Evolutionary conservation across 2,797 vertebrate species (phyloP).

Genomic region (Xiphorhynchus erythropygius): DNA sequence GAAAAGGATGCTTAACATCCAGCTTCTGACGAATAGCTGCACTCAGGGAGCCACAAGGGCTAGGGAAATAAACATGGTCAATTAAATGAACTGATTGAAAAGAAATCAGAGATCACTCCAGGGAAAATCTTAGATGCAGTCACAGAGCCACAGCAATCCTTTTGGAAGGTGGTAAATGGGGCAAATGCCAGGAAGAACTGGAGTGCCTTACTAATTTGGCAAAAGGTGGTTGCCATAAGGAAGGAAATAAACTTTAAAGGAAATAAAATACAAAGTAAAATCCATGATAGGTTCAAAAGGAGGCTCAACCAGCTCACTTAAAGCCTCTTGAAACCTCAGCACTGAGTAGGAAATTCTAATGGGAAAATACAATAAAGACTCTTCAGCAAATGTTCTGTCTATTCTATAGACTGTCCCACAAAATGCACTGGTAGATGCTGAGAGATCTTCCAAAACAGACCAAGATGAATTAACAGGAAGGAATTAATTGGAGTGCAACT

Average conservation of each 20-base stretch:
- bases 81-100: conserved; percentile 69
- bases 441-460: background rate
- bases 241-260: conserved; percentile 43
- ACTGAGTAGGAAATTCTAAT: background rate
- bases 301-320: conserved; percentile 3
- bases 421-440: background rate
- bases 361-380: background rate
- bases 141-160: background rate
- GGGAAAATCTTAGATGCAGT: conserved; percentile 23
- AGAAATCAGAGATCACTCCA: conserved; percentile 30
- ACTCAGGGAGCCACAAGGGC: conserved; percentile 43
- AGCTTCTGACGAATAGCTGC: conserved; percentile 54
- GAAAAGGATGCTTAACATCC: conserved; percentile 62
- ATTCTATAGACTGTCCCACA: background rate
- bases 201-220: background rate
- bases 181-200: conserved; percentile 25
- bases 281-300: conserved; percentile 37
- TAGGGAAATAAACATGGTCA: conserved; percentile 64
- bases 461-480: background rate
- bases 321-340: conserved; percentile 4
- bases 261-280: conserved; percentile 43
- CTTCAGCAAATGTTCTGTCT: background rate
- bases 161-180: conserved; percentile 27
- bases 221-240: conserved; percentile 30
- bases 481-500: background rate